Evolutionary conservation across 2,797 vertebrate genomes (phyloP), one percentile per base, ranked within the genome.

Genomic region (Muraenolepis orangiensis): DNA sequence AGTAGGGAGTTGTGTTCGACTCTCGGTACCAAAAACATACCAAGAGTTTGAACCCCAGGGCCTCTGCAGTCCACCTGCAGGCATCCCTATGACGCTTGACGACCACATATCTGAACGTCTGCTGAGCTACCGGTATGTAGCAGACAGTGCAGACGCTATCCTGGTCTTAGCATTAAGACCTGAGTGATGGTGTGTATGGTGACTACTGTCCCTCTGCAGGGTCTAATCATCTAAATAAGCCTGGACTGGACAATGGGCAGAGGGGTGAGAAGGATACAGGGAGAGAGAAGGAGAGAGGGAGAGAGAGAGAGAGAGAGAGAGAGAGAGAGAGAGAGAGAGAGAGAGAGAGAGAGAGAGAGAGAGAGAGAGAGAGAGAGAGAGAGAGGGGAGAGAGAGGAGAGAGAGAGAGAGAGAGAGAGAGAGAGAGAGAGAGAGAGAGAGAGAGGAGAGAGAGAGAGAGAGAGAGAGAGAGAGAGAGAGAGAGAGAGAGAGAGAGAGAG

Each of bases 191-290:
- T 23, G 74, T 81, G 76, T 76, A 40, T 38, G 77, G 72, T 66
- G 42, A 69, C 36, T 71, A 78, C 69, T 73, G 73, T 75, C 28
- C 20, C 72, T 40, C 61, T 72, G 73, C 79, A 82, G 46, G 75
- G 20, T 78, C 70, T 73, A n/a, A n/a, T n/a, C n/a, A 82, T 87
- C 83, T 85, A 79, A 81, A 78, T 67, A 77, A 72, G 61, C 79
- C 70, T 70, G 40, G 30, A 84, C 73, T 72, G 72, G 75, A 72
- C 61, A 68, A 86, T 70, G 66, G 74, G 66, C 64, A 40, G n/a
- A 78, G 70, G 57, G 74, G 26, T 76, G 68, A 46, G 73, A 81
- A 70, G 61, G 73, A 80, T 74, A 57, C 46, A 57, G 46, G 46
- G 38, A 34, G 32, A 8, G 32, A 34, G 32, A 8, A 34, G 32